Percentiles rank a stretch among this genome's conserved stretches.
These are phyloP conservation scores for Ovis canadensis DNA, from an alignment of 2,113 vertebrate genomes.

Conservation along the genomic window DNA sequence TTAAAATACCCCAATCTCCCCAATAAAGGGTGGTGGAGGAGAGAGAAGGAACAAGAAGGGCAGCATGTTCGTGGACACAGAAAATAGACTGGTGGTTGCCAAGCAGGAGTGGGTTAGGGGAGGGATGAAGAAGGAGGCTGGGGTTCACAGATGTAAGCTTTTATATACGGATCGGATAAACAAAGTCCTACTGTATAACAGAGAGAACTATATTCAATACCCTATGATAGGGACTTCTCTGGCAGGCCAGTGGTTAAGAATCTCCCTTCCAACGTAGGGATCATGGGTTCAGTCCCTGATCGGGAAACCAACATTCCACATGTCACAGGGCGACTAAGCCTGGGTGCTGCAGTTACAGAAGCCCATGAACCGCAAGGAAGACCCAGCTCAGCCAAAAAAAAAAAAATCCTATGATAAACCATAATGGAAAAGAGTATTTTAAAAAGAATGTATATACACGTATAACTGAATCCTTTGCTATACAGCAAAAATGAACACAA, in stretches of 20 bases:
- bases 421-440: not conserved
- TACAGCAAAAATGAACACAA: not conserved
- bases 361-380: not conserved
- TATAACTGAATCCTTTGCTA: not conserved
- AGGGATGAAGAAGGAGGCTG: too few species aligned
- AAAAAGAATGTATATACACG: not conserved
- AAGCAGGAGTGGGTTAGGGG: not conserved
- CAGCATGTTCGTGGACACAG: not conserved
- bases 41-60: not conserved
- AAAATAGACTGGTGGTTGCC: not conserved
- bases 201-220: not conserved
- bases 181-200: not conserved
- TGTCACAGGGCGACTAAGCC: not conserved
- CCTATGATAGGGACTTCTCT: not conserved
- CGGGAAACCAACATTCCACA: rapidly evolving
- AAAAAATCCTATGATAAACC: not conserved
- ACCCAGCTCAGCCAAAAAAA: not conserved
- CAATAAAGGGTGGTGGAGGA: not conserved
- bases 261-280: not conserved
- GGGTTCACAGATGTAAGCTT: not conserved
- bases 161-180: not conserved
- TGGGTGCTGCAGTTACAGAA: not conserved
- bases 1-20: not conserved
- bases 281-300: not conserved
- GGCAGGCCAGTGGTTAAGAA: not conserved